Base-by-base conservation (phyloP, 2,888 invertebrate species). In the Lasioglossum figueresi region DNA sequence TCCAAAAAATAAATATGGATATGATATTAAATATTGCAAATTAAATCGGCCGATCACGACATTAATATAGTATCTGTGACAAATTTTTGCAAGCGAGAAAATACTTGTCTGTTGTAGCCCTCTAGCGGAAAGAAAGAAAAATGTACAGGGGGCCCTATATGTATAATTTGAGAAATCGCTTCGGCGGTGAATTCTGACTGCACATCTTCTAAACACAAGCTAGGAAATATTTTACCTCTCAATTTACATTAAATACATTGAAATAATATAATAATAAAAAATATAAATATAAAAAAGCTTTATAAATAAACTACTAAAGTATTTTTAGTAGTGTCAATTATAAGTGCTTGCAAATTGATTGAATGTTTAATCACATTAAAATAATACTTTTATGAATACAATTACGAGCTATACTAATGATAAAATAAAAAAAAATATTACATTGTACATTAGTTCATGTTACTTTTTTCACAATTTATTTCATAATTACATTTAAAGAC, bases 1-100 rank as follows among this genome's bases (percentile, higher is more conserved):
- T 0, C n/a, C 12, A 59, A 59, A 59, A 59, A 59, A 12, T 59
- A 37, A 4, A 72, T 82, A 82, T 84, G 66, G 82, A 82, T 82
- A 78, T 82, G 16, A 19, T 16, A 75, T 34, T 19, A 31, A 76
- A 52, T 84, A 82, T 84, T 84, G 72, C 76, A 12, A 37, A 8
- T 37, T 37, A 8, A n/a, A n/a, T n/a, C n/a, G 8, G 37, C 37
- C 8, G 8, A 8, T 37, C 37, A 8, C 37, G 37, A n/a, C 4
- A 12, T 16, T 4, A 8, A 37, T 40, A 10, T 23, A 40, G n/a
- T 1, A 23, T 14, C 4, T 12, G 2, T 12, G 23, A 14, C 6
- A 0, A 2, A 63, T n/a, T 23, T 0, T 63, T 0, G n/a, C n/a
- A 10, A 37, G 12, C 10, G 80, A 76, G 76, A 76, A 23, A 16